phyloP scores from a whole-genome alignment of 2,797 vertebrate genomes.

The Eospalax fontanierii region DNA sequence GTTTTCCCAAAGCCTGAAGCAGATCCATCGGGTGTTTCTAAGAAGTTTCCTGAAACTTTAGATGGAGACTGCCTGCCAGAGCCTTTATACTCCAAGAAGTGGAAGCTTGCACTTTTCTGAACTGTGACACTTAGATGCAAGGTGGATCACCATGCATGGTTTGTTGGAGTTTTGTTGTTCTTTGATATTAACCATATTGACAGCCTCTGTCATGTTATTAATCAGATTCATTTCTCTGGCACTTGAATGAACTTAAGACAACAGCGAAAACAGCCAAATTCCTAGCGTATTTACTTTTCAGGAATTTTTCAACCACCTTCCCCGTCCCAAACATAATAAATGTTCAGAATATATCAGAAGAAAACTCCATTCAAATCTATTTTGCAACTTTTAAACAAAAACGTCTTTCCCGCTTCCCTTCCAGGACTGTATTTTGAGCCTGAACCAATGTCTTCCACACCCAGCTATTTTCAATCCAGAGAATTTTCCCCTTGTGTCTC shows the following conservation, averaged over 20 bases:
- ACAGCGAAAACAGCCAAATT: conserved; percentile 22
- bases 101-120: not conserved
- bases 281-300: conserved; percentile 21
- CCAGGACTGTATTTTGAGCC: conserved; percentile 90
- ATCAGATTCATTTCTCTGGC: not conserved
- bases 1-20: conserved; percentile 4
- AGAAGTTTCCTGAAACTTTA: not conserved
- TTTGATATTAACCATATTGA: not conserved
- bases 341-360: not conserved
- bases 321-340: not conserved
- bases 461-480: conserved; percentile 87
- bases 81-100: not conserved
- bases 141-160: not conserved
- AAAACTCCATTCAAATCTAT: not conserved
- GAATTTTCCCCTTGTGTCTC: conserved; percentile 88
- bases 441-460: conserved; percentile 83
- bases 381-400: conserved; percentile 50
- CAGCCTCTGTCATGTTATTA: not conserved
- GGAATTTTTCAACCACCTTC: not conserved
- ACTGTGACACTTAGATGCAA: not conserved
- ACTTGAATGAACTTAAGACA: conserved; percentile 42
- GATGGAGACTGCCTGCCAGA: not conserved
- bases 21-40: not conserved
- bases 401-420: conserved; percentile 77
- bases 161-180: not conserved